Base-by-base conservation (phyloP, 2,888 invertebrate genomes). In the Eupsilia transversa region DNA sequence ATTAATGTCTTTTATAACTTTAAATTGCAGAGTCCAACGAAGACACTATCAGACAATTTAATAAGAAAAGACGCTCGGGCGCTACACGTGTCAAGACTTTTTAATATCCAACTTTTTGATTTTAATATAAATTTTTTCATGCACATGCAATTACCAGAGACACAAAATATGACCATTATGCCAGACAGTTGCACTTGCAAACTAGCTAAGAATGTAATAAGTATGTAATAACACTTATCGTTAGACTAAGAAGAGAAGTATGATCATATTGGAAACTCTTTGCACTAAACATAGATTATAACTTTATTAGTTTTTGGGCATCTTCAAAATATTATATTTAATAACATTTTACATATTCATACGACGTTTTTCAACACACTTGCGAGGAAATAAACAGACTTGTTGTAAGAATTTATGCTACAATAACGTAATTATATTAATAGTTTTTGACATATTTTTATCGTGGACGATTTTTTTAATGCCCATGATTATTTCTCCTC, bases 211-310 rank as follows among this genome's bases (percentile, higher is more conserved):
- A 57, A 43, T 41, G 23, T 54, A 54, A 66, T 57, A 38, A 57
- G 30, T 52, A 43, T 41, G 23, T 54, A 54, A 66, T 61, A 79
- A 66, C 74, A 74, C 35, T 66, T 67, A 74, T 38, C 66, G 43
- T 79, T 67, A 63, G 9, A 65, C 27, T 57, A 63, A 66, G 17
- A 65, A 54, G 41, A 67, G 23, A 68, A 20, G 12, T 59, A 20
- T 17, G 1, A n/a, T 20, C n/a, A 17, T 67, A 74, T 35, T 63
- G 27, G 23, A 74, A 74, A 17, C 14, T 52, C 59, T 46, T 14
- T 60, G 67, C 61, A 61, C 35, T n/a, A 52, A 57, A 57, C 17
- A 52, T 66, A 17, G n/a, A 66, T 79, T 79, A 35, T 61, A 43
- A 78, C 49, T n/a, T n/a, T n/a, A n/a, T n/a, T n/a, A n/a, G n/a